Conservation (phyloP, 2,888 invertebrate species). For the Epiblema foenella region DNA sequence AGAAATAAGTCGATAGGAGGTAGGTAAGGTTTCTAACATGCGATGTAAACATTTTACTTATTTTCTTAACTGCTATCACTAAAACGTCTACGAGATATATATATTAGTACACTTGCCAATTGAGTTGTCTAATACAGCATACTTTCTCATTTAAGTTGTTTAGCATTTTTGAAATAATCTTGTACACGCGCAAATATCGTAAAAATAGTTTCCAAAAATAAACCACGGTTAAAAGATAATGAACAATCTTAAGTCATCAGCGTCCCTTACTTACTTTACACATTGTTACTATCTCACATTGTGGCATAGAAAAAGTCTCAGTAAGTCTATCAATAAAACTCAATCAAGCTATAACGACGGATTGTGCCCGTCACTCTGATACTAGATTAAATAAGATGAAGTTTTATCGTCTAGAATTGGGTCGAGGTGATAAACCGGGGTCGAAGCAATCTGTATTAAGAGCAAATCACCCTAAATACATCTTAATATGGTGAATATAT, state of each 20-base stretch:
- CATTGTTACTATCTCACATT: not conserved
- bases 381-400: conserved; percentile 48
- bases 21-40: too few relatives aligned
- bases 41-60: too few relatives aligned
- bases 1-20: too few relatives aligned
- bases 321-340: conserved; percentile 31
- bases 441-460: conserved; percentile 45
- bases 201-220: not conserved
- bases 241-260: not conserved
- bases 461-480: conserved; percentile 46
- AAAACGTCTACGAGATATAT: too few relatives aligned
- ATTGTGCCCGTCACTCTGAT: conserved; percentile 41
- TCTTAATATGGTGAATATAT: conserved; percentile 14
- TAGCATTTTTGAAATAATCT: not conserved
- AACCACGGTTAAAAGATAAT: not conserved
- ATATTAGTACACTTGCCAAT: too few relatives aligned
- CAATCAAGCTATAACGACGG: conserved; percentile 39
- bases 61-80: too few relatives aligned
- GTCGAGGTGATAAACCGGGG: conserved; percentile 48
- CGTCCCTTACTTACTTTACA: too few relatives aligned
- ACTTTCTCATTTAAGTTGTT: too few relatives aligned
- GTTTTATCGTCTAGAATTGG: conserved; percentile 50
- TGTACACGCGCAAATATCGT: not conserved
- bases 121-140: too few relatives aligned
- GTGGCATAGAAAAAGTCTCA: not conserved